phyloP scores from a whole-genome alignment of 2,797 vertebrate genomes.

The Mormyrops boulengeri region DNA sequence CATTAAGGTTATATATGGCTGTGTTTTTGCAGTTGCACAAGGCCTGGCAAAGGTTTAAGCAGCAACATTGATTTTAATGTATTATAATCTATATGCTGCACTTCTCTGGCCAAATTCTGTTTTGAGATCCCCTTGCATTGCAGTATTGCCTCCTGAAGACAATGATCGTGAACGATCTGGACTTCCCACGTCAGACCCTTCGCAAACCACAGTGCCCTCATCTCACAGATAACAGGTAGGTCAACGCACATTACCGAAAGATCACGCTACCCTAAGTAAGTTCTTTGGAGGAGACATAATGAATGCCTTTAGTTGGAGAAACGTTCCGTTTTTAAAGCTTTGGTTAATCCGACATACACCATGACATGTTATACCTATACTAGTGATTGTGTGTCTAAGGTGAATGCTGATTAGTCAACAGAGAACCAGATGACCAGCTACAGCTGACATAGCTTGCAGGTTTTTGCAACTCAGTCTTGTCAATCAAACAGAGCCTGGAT shows the following conservation, averaged over 20 bases:
- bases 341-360: background rate
- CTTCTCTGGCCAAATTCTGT: background rate
- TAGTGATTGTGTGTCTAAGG: background rate
- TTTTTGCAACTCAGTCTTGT: background rate
- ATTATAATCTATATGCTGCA: background rate
- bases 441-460: background rate
- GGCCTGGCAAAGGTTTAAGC: slow-evolving; percentile 1
- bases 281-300: background rate
- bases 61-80: background rate
- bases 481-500: background rate
- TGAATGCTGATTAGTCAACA: background rate
- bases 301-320: background rate
- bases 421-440: background rate
- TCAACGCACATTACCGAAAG: background rate
- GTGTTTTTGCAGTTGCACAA: background rate
- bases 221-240: background rate
- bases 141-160: background rate
- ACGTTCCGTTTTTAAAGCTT: background rate
- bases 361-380: background rate
- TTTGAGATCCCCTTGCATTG: background rate
- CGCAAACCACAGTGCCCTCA: background rate
- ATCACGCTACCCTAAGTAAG: background rate
- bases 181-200: background rate
- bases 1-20: background rate
- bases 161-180: background rate